Base-by-base conservation (phyloP, 2,797 vertebrate species). In the Lagodon rhomboides region DNA sequence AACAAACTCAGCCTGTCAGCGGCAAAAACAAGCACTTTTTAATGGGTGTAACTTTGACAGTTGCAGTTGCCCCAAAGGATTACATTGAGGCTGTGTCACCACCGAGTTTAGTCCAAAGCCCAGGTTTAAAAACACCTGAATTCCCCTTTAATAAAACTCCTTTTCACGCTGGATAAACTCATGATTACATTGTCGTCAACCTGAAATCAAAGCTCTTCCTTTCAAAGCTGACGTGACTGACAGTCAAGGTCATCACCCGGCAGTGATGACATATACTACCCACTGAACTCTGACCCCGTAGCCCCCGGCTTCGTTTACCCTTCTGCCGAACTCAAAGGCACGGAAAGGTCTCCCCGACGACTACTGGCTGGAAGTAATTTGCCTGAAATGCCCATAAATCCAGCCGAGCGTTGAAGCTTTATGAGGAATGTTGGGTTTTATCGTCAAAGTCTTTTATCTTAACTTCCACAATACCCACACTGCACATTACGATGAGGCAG, bases 331-430 rank as follows among this genome's bases (percentile, higher is more conserved):
- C 80, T 76, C 75, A 75, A 81, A 87, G 82, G 66, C 78, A 78
- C 77, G 73, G 43, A 81, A 85, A 86, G 78, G 83, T 86, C 78
- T 79, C 58, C 16, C 25, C 5, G n/a, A n/a, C 6, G 63, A 20
- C 77, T 38, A 47, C 79, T 63, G 83, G 58, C 44, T 67, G 73
- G 79, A 86, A 89, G 82, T 82, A 54, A 91, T 90, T 84, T 72
- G 68, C 77, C 70, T 79, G 80, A 90, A 83, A 87, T 72, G 73
- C 50, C 73, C 76, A 63, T 90, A 85, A 89, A 91, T 89, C 80
- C 77, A 68, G 53, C 77, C 58, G 30, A 77, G 71, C 60, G 51
- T 73, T 13, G 44, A 18, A 70, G 85, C 85, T 83, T 83, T 80
- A 72, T 68, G 74, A 80, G 77, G 66, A 85, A 84, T 80, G 73